Percentiles rank a stretch among this genome's conserved stretches.
Conservation (phyloP, 2,113 vertebrate genomes). For the Henicopernis longicauda region DNA sequence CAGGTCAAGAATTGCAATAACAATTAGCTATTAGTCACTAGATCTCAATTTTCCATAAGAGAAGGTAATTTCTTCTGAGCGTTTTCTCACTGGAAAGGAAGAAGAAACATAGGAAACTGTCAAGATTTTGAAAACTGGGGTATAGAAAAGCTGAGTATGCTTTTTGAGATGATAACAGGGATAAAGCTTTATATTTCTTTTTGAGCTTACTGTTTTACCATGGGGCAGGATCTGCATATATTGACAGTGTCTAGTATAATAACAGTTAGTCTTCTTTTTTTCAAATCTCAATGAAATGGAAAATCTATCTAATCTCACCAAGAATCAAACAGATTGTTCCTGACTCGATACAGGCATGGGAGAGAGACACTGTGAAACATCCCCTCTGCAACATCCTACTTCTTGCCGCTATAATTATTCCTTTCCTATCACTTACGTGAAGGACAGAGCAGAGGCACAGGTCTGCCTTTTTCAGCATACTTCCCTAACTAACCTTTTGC, state of each 20-base stretch:
- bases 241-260: not conserved
- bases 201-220: not conserved
- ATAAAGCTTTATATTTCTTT: not conserved
- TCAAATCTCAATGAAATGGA: not conserved
- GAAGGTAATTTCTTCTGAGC: constrained; percentile 51
- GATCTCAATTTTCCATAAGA: constrained; percentile 62
- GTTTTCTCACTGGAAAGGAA: constrained; percentile 31
- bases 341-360: not conserved
- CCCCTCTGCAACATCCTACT: not conserved
- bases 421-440: not conserved
- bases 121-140: not conserved
- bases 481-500: not conserved
- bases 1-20: constrained; percentile 72
- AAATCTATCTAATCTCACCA: not conserved
- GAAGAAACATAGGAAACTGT: not conserved
- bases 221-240: not conserved
- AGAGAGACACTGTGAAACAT: not conserved
- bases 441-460: not conserved
- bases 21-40: constrained; percentile 72
- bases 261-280: not conserved
- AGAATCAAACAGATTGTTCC: not conserved
- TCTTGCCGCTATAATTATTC: not conserved
- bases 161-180: not conserved
- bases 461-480: not conserved
- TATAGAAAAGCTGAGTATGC: not conserved